These are phyloP conservation scores for Zoanthus gigantus DNA, from an alignment of 92 coral and sea anemone genomes.

Conservation along the genomic window DNA sequence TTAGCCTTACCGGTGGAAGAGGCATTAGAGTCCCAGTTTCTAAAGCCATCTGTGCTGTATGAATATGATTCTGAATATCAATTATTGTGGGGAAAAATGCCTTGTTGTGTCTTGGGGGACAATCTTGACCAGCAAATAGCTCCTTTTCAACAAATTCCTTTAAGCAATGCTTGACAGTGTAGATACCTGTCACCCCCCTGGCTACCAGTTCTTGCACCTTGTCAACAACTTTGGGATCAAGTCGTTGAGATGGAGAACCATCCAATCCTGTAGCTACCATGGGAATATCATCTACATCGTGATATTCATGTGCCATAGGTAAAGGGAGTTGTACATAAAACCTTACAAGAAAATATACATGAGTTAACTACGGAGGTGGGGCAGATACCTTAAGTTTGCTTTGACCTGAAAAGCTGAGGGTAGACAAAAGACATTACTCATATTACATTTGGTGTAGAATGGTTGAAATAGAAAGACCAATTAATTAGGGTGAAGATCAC, in stretches of 20 bases:
- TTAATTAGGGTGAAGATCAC: no score
- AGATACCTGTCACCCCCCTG: constrained; percentile 91
- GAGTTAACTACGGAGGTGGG: no score
- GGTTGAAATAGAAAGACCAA: no score
- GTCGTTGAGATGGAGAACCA: constrained; percentile 83
- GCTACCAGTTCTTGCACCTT: constrained; percentile 97
- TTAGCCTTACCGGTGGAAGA: constrained; percentile 90
- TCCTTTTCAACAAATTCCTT: constrained; percentile 94
- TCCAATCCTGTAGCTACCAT: constrained; percentile 61
- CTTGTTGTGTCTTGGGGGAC: constrained; percentile 96
- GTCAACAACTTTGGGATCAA: constrained; percentile 84
- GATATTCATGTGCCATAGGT: constrained; percentile 95
- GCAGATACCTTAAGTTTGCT: no score
- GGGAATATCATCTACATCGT: constrained; percentile 81
- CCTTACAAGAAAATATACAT: constrained; percentile 46
- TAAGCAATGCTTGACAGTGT: constrained; percentile 94
- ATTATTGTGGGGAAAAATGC: constrained; percentile 95
- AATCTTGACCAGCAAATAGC: constrained; percentile 72
- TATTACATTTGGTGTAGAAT: no score
- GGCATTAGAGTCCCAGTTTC: constrained; percentile 87
- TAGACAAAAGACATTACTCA: no score
- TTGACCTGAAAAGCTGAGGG: no score
- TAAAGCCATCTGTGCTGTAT: constrained; percentile 90
- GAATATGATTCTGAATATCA: constrained; percentile 97
- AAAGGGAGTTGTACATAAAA: constrained; percentile 96